phyloP scores from a whole-genome alignment of 2,797 vertebrate genomes.

The Acanthurus tractus region DNA sequence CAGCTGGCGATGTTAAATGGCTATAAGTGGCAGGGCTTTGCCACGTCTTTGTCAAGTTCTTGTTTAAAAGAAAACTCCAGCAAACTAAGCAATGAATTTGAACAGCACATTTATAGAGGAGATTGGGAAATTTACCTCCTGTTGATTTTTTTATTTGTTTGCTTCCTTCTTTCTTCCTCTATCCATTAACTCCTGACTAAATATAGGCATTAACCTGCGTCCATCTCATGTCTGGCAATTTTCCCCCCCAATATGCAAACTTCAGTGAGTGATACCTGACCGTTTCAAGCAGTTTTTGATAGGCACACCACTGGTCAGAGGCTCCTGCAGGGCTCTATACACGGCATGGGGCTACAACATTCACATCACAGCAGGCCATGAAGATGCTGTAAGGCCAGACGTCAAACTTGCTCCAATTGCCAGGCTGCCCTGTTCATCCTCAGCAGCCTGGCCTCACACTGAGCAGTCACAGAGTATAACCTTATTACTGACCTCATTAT shows the following conservation, averaged over 20 bases:
- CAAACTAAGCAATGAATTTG: not conserved
- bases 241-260: not conserved
- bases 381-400: conserved; percentile 55
- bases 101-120: not conserved
- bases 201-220: conserved; percentile 4
- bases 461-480: conserved; percentile 68
- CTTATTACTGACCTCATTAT: conserved; percentile 79
- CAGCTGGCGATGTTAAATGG: not conserved
- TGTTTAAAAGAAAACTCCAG: conserved; percentile 9
- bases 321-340: conserved; percentile 52
- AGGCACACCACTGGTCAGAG: conserved; percentile 19
- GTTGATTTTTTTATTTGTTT: not conserved
- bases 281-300: conserved; percentile 35
- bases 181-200: not conserved
- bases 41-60: conserved; percentile 17
- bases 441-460: conserved; percentile 50
- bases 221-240: not conserved
- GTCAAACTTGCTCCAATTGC: conserved; percentile 53
- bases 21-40: not conserved
- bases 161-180: not conserved
- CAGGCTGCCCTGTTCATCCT: conserved; percentile 23
- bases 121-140: conserved; percentile 12
- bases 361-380: conserved; percentile 54
- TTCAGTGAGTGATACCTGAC: not conserved
- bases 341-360: conserved; percentile 45